Evolutionary conservation across 2,113 vertebrate genomes (phyloP).

Genomic region (Anolis sagrei): DNA sequence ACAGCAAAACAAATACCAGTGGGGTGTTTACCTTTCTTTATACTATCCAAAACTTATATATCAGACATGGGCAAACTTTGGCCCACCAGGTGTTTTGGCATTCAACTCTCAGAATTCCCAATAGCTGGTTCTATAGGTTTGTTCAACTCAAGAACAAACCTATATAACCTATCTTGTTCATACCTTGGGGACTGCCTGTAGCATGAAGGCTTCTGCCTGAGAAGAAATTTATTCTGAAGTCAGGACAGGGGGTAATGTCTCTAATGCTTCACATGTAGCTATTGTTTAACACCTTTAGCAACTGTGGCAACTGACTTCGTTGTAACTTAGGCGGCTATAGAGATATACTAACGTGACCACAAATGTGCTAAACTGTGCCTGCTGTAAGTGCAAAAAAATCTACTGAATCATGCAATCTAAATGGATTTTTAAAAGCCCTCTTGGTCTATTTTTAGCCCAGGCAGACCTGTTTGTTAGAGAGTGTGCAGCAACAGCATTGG

Average conservation of each 20-base stretch:
- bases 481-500: not conserved
- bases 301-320: not conserved
- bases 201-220: not conserved
- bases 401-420: constrained; percentile 7
- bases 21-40: too few species aligned
- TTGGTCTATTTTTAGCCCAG: constrained; percentile 4
- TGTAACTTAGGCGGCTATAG: not conserved
- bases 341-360: not conserved
- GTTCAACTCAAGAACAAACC: too few species aligned
- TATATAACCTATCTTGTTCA: too few species aligned
- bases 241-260: not conserved
- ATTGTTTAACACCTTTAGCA: constrained; percentile 12
- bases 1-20: too few species aligned
- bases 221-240: constrained; percentile 1
- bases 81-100: too few species aligned
- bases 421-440: constrained; percentile 16
- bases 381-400: not conserved
- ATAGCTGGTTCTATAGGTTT: too few species aligned
- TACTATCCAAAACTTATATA: too few species aligned
- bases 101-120: too few species aligned
- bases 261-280: not conserved
- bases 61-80: too few species aligned
- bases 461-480: constrained; percentile 2
- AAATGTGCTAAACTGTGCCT: constrained; percentile 30
- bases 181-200: too few species aligned